Base-by-base conservation (phyloP, 2,888 invertebrate genomes). In the Zaprionus bogoriensis region DNA sequence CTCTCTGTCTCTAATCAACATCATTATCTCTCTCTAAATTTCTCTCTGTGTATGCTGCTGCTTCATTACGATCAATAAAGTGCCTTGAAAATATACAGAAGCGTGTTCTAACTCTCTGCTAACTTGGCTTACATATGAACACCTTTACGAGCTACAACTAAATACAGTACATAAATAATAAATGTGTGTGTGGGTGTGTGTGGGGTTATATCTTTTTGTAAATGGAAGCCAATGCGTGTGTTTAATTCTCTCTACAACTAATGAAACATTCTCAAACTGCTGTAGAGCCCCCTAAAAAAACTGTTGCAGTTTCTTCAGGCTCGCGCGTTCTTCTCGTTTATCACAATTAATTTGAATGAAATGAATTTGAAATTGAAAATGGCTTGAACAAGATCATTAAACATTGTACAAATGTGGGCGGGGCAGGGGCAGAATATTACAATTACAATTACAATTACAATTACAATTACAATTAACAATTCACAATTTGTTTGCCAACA, bases 141-240 rank as follows among this genome's bases (percentile, higher is more conserved):
- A 75, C 71, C 55, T 60, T 65, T 74, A 54, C 14, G 17, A 36
- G 17, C 17, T 36, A 67, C 46, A 71, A 81, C 71, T 85, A 85
- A 63, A 68, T 68, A 52, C 41, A 68, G 53, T 74, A 50, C 69
- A 67, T 73, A 60, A 74, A 67, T 61, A 44, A 54, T 42, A 14
- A 38, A 20, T 45, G 23, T 55, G 23, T 52, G 19, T 55, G 25
- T 44, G 17, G 51, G 36, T 70, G 30, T 48, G 53, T 45, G 38
- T 67, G n/a, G n/a, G n/a, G n/a, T n/a, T n/a, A n/a, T n/a, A n/a
- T n/a, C n/a, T n/a, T n/a, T 72, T 75, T 67, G 63, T 75, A 73
- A 86, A 85, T 83, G 83, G 87, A 83, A 83, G 83, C 83, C 83
- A 83, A 87, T 84, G 42, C 38, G 44, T 36, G 32, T 36, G 32